Percentiles rank a stretch among this genome's conserved stretches.
Evolutionary conservation across 2,888 invertebrate species (phyloP).

Genomic region (Sinodicranocentrus sp.): DNA sequence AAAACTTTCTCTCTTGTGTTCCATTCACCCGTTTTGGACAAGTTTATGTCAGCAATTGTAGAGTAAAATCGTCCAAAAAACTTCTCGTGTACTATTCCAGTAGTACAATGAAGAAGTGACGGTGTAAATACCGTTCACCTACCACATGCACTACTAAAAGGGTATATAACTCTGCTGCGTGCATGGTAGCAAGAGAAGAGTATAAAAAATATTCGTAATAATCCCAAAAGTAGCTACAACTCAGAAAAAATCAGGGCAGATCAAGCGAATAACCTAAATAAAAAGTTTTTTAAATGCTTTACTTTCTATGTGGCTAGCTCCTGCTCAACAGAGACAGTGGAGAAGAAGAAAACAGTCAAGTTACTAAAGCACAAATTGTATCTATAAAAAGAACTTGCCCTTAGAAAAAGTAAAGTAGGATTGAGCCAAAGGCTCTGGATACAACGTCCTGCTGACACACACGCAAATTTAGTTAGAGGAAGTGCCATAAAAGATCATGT

Average conservation of each 20-base stretch:
- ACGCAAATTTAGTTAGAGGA: background rate
- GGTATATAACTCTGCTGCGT: too few relatives aligned
- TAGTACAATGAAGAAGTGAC: background rate
- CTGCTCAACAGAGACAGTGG: too few relatives aligned
- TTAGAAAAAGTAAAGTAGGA: too few relatives aligned
- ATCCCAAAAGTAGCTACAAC: slow-evolving; percentile 17
- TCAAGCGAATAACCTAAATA: slow-evolving; percentile 63
- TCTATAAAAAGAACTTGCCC: too few relatives aligned
- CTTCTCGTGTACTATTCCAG: background rate
- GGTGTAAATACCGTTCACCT: background rate
- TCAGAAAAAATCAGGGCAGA: slow-evolving; percentile 54
- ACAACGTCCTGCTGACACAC: too few relatives aligned
- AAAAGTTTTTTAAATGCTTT: slow-evolving; percentile 52
- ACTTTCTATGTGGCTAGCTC: too few relatives aligned
- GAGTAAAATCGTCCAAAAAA: slow-evolving; percentile 30
- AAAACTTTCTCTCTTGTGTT: background rate
- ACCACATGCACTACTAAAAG: background rate
- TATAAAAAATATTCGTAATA: background rate
- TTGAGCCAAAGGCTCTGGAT: too few relatives aligned
- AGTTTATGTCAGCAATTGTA: slow-evolving; percentile 19
- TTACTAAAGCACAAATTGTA: too few relatives aligned
- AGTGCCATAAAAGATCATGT: slow-evolving; percentile 11
- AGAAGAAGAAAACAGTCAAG: too few relatives aligned
- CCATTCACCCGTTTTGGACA: slow-evolving; percentile 3
- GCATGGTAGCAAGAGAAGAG: too few relatives aligned